Base-by-base conservation (phyloP, 2,797 vertebrate species). In the Babyrousa celebensis region DNA sequence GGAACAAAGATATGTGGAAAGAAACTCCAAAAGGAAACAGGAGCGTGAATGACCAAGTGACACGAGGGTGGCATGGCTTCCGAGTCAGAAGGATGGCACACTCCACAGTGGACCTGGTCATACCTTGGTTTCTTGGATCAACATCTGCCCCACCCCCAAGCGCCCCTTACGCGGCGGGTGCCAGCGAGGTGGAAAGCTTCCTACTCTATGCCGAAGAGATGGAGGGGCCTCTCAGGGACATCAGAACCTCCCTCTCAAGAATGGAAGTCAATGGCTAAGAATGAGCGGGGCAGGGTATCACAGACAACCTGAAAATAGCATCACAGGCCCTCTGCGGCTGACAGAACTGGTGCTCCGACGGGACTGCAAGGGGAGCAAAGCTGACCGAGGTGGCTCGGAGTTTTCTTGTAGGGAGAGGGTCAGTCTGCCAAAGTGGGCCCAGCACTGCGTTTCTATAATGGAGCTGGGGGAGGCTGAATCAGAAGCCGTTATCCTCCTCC, bases 231-330 rank as follows among this genome's bases (percentile, higher is more conserved):
- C 60, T 67, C 52, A 25, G 82, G 63, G 58, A 83, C 40, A 91
- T 52, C 74, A 56, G 67, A 79, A 71, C 65, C 40, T 91, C 82
- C 89, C 87, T 94, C 83, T 97, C 67, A 74, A 85, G 74, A 91
- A 78, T 4, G 5, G 94, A 97, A 94, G 96, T 96, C 96, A 84
- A 72, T 71, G 91, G 27, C n/a, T 56, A 58, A 89, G 88, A 77
- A 79, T 17, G 43, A 94, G 79, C 91, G 29, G 60, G 43, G 43
- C 56, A 40, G 29, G 58, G 62, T 63, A 43, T 91, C 91, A 88
- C 25, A 68, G 72, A 85, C 62, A 78, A 67, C 79, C n/a, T 43
- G 29, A 80, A 79, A 56, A 21, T 3, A 78, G 80, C 67, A 77
- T 67, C 85, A 52, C 25, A 29, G 60, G 48, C 40, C 32, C 78